These are phyloP conservation scores for Antechinus stuartii DNA, from an alignment of 2,113 vertebrate species.

Conservation along the genomic window DNA sequence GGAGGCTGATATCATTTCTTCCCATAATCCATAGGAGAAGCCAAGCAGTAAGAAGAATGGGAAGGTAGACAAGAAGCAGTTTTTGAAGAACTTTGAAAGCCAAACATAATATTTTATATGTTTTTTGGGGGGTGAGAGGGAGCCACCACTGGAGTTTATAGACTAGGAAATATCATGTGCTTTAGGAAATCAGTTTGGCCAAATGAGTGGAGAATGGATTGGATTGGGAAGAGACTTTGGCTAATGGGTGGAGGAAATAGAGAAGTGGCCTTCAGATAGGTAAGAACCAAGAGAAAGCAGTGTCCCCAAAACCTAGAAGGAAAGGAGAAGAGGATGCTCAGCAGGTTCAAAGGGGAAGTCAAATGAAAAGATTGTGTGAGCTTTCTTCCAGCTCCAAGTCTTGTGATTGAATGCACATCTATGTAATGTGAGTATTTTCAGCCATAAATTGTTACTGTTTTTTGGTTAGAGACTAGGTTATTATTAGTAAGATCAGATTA, in stretches of 20 bases:
- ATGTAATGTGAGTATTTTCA: neutral
- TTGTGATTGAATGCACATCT: conserved; percentile 18
- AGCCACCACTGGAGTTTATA: neutral
- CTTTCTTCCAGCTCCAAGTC: conserved; percentile 23
- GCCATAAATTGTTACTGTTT: conserved; percentile 38
- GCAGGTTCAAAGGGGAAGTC: neutral
- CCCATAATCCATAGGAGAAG: neutral
- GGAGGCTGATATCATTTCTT: neutral
- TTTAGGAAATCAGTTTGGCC: neutral
- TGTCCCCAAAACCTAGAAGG: neutral
- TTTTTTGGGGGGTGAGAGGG: neutral
- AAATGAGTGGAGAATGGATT: neutral
- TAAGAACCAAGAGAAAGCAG: neutral
- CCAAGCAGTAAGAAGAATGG: neutral
- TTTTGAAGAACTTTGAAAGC: neutral
- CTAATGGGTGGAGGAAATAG: neutral
- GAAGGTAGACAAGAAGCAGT: neutral
- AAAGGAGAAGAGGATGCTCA: neutral
- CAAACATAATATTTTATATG: neutral
- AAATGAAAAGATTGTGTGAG: conserved; percentile 34
- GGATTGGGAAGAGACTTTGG: neutral
- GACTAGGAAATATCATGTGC: neutral
- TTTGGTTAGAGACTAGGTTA: conserved; percentile 37
- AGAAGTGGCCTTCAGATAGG: neutral
- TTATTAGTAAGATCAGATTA: conserved; percentile 1